Base-by-base conservation (phyloP, 2,113 vertebrate genomes). In the Chlamydotis undulata region DNA sequence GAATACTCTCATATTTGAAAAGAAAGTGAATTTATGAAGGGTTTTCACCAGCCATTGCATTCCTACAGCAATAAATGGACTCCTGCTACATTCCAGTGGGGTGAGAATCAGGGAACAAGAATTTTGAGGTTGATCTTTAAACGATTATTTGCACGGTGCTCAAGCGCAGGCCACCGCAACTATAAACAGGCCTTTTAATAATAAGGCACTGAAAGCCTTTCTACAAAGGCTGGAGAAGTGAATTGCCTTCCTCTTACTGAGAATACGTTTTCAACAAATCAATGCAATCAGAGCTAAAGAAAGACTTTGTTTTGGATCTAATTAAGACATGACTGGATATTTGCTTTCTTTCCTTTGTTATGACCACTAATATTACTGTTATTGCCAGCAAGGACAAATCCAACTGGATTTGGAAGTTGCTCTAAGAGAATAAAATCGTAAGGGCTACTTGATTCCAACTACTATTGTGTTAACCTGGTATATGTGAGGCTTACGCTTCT, bases 101-200 rank as follows among this genome's bases (percentile, higher is more conserved):
- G 57, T 31, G 55, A 94, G 86, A 94, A 79, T 84, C 61, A 65
- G 60, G 37, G 61, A 94, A 91, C 12, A 93, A 81, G 74, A 90
- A 87, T 87, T 84, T 43, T 84, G 77, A 92, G 79, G 80, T 35
- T 94, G 76, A 94, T 90, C 83, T 94, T 91, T 84, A 87, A 75
- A 87, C 39, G 60, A 89, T 93, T 95, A 90, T 74, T 92, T 93
- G 69, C 61, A 75, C 0, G 2, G 35, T 78, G 60, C 21, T 87
- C 56, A 65, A 90, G 64, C 80, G 63, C 13, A 41, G 60, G 49
- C 80, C 29, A 71, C 67, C 3, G 4, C 37, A 80, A 68, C 68
- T 81, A 35, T 77, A 70, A 90, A 68, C 56, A 87, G 23, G 39
- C 10, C 23, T 93, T 94, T 76, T 63, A 89, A 64, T 75, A 89